Evolutionary conservation across 2,113 vertebrate genomes (phyloP), one percentile per base, ranked within the genome.

Genomic region (Xenopus borealis): DNA sequence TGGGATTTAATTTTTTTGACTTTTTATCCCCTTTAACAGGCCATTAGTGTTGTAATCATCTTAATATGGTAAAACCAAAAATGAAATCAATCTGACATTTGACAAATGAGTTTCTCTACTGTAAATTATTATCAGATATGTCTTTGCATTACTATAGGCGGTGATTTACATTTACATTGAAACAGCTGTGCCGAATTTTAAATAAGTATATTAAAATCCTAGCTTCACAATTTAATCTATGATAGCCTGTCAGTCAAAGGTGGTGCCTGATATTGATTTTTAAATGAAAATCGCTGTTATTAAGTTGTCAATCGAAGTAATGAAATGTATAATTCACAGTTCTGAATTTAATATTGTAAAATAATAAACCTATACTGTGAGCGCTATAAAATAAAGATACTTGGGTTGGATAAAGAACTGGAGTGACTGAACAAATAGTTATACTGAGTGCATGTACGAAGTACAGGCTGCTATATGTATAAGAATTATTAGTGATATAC

Each of bases 251-350:
- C 72, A 75, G 19, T 68, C 57, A 68, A 17, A 68, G 44, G 55
- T 9, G 17, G 23, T 62, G 55, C 58, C 16, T 20, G 12, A 16
- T 68, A 52, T 59, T 68, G 57, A 45, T 40, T 30, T 46, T 68
- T 62, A 61, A 75, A 75, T 68, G 44, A 68, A 75, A 65, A 62
- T 68, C 18, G 18, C 57, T 62, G 67, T 75, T 68, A 75, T 68
- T 72, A 75, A 75, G 72, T 57, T 75, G 65, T 75, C 72, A 68
- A 75, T 68, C 52, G 72, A 68, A 50, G 65, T 75, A 75, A 75
- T 75, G 65, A 75, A 75, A 75, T 59, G 55, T 67, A 75, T 75
- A 65, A 68, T 75, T 75, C 72, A 75, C 44, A n/a, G 47, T 45
- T 52, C 55, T 16, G 44, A 47, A 74, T 66, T 72, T 66, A 53